phyloP scores from a whole-genome alignment of 2,888 invertebrate genomes.

The Argyresthia albistria region DNA sequence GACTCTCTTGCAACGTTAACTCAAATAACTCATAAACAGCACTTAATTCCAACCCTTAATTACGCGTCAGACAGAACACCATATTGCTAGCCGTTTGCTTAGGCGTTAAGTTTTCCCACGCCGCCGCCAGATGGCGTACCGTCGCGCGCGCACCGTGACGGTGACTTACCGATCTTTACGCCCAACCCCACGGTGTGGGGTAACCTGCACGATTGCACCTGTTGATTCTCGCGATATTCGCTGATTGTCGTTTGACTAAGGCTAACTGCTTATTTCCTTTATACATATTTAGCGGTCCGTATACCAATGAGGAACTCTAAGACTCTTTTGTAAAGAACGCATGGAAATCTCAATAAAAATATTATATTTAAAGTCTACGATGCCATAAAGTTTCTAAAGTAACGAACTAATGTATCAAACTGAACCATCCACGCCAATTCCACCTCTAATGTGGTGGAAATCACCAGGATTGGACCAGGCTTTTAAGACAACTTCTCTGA shows the following conservation, averaged over 20 bases:
- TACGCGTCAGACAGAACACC: neutral
- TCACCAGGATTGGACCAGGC: too few species aligned
- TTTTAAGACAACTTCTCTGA: too few species aligned
- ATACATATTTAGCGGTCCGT: neutral
- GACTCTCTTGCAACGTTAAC: too few species aligned
- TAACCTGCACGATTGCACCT: neutral
- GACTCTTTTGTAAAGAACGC: too few species aligned
- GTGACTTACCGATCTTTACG: slow-evolving; percentile 60
- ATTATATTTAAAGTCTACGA: too few species aligned
- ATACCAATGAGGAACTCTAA: neutral
- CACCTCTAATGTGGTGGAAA: too few species aligned
- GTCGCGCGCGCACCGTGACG: slow-evolving; percentile 56
- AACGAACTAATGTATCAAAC: too few species aligned
- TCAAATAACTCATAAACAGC: too few species aligned
- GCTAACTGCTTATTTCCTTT: neutral
- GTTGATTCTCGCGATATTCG: neutral
- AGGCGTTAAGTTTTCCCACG: slow-evolving; percentile 70
- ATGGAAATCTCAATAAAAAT: too few species aligned
- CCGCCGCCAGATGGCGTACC: slow-evolving; percentile 47
- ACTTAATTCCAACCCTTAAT: too few species aligned
- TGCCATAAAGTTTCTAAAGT: too few species aligned
- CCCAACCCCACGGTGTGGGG: neutral
- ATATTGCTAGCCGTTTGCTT: slow-evolving; percentile 12
- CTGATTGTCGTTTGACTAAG: neutral
- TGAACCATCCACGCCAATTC: too few species aligned